These are phyloP conservation scores for Agrochola macilenta DNA, from an alignment of 2,888 invertebrate species.

Conservation along the genomic window DNA sequence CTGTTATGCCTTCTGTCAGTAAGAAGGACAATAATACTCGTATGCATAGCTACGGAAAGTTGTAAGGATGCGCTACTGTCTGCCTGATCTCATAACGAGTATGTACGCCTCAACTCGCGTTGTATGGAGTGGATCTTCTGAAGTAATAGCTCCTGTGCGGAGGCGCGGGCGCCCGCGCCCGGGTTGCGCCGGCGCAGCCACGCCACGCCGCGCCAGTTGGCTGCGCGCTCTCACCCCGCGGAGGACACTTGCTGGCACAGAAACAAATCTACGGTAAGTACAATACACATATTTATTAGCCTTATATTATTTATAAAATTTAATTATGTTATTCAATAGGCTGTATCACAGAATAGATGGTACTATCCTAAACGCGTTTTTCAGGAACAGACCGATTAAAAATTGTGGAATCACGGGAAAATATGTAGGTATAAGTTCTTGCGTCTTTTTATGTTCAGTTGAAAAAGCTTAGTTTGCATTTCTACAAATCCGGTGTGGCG, in stretches of 20 bases:
- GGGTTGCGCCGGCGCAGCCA: conserved; percentile 43
- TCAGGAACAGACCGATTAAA: background rate
- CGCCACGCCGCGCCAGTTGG: conserved; percentile 68
- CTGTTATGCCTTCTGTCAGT: too few species aligned
- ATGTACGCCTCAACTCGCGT: background rate
- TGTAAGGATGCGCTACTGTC: too few species aligned
- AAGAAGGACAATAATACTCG: too few species aligned
- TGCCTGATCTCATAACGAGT: too few species aligned
- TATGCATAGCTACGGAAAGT: too few species aligned
- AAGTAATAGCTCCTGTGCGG: conserved; percentile 1
- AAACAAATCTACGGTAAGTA: conserved; percentile 57
- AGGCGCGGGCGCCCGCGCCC: conserved; percentile 14
- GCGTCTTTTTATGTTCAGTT: background rate
- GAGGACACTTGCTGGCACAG: conserved; percentile 57
- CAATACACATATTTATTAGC: background rate
- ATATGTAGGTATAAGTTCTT: background rate
- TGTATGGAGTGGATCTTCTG: conserved; percentile 47
- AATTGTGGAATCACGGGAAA: background rate
- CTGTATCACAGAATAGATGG: background rate
- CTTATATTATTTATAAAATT: background rate
- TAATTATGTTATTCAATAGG: background rate
- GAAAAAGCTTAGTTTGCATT: conserved; percentile 23
- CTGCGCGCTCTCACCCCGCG: conserved; percentile 70
- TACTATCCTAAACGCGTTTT: background rate
- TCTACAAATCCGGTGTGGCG: background rate